These are phyloP conservation scores for Anagrus nilaparvatae DNA, from an alignment of 1,140 invertebrate species.

Conservation along the genomic window DNA sequence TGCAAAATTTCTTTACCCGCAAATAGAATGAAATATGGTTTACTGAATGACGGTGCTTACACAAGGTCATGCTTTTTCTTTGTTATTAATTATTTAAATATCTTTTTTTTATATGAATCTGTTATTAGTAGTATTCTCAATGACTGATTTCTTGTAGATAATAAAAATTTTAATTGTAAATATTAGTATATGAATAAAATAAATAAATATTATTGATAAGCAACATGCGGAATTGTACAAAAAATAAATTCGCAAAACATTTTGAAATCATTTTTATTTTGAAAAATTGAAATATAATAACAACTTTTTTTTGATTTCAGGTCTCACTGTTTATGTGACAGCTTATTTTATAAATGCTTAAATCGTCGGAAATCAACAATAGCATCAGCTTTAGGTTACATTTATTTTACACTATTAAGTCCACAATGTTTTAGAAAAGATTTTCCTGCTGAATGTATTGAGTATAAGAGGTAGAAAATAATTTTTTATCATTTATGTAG, in stretches of 20 bases:
- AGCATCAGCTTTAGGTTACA: slow-evolving; percentile 42
- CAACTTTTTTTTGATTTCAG: slow-evolving; percentile 37
- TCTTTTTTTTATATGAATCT: no score
- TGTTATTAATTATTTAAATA: no score
- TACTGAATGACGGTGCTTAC: slow-evolving; percentile 38
- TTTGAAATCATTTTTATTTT: no score
- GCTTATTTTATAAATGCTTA: slow-evolving; percentile 45
- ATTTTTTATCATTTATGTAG: no score
- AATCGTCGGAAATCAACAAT: slow-evolving; percentile 37
- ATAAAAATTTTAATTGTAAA: no score
- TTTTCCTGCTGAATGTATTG: slow-evolving; percentile 42
- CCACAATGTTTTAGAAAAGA: slow-evolving; percentile 45
- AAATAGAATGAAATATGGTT: slow-evolving; percentile 10
- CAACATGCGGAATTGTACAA: no score
- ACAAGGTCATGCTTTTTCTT: slow-evolving; percentile 26
- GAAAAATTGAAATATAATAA: no score
- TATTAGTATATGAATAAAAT: no score
- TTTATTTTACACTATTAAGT: slow-evolving; percentile 46
- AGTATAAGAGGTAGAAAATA: slow-evolving; percentile 38
- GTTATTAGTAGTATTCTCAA: no score
- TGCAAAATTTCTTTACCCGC: slow-evolving; percentile 24
- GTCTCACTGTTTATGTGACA: slow-evolving; percentile 49
- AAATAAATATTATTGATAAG: no score
- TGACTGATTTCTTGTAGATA: no score
- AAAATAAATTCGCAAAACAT: no score